These are phyloP conservation scores for Rhombomys opimus DNA, from an alignment of 2,113 vertebrate species.

Conservation along the genomic window DNA sequence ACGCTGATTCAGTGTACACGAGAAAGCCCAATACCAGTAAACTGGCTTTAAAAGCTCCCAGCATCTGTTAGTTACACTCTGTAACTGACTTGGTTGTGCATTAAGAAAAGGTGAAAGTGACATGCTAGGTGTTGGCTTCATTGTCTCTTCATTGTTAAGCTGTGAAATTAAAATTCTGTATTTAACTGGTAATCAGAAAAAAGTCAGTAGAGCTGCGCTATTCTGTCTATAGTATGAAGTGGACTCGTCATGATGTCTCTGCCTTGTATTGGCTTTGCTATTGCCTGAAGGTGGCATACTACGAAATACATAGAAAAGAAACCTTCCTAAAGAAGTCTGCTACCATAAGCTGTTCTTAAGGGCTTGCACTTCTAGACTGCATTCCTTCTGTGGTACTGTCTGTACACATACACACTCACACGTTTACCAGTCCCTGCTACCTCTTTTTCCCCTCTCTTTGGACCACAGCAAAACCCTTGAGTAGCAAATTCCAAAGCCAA, in stretches of 20 bases:
- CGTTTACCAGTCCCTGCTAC: background rate
- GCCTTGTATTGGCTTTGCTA: background rate
- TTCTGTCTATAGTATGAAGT: background rate
- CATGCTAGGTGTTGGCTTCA: background rate
- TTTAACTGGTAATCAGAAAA: background rate
- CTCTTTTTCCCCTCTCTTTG: background rate
- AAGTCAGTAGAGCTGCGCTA: background rate
- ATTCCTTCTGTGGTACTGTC: background rate
- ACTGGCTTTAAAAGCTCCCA: background rate
- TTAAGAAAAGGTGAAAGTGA: background rate
- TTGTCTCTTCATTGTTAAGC: background rate
- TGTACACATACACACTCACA: background rate
- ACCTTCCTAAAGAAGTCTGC: background rate
- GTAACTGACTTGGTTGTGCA: background rate
- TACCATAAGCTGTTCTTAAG: background rate
- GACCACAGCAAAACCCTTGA: conserved; percentile 34
- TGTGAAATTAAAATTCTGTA: background rate
- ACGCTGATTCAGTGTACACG: background rate
- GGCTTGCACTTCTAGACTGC: background rate
- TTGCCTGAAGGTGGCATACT: background rate
- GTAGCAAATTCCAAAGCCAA: conserved; percentile 40
- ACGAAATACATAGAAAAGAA: background rate
- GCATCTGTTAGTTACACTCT: background rate
- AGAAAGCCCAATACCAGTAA: background rate
- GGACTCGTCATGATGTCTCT: background rate